phyloP scores from a whole-genome alignment of 2,113 vertebrate species.

The Albula glossodonta region DNA sequence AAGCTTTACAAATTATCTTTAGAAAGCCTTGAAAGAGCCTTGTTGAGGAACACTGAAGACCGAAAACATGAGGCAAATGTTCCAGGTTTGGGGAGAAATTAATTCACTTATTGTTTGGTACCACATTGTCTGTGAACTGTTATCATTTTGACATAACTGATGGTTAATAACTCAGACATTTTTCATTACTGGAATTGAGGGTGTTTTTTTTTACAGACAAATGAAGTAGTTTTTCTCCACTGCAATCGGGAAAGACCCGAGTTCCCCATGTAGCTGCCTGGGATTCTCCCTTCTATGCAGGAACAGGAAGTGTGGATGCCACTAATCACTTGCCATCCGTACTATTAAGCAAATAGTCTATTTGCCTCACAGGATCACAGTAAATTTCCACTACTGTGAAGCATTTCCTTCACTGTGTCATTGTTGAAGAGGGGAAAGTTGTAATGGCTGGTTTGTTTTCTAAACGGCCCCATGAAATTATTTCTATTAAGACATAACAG shows the following conservation, averaged over 20 bases:
- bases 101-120: not conserved
- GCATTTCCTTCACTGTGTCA: not conserved
- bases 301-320: slow-evolving; percentile 6
- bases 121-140: not conserved
- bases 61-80: not conserved
- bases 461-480: slow-evolving; percentile 21
- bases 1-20: not conserved
- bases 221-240: not conserved
- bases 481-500: not conserved
- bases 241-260: slow-evolving; percentile 8
- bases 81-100: not conserved
- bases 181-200: not conserved
- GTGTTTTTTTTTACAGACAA: not conserved
- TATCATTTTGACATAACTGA: slow-evolving; percentile 3
- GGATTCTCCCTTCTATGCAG: slow-evolving; percentile 5
- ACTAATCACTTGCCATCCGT: not conserved
- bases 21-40: not conserved
- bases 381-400: not conserved
- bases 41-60: not conserved
- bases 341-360: not conserved
- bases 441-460: slow-evolving; percentile 16
- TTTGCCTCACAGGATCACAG: slow-evolving; percentile 6
- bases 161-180: not conserved
- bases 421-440: not conserved
- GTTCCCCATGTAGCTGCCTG: not conserved